These are phyloP conservation scores for Schizothorax lantsangensis DNA, from an alignment of 2,797 vertebrate genomes.

Conservation along the genomic window DNA sequence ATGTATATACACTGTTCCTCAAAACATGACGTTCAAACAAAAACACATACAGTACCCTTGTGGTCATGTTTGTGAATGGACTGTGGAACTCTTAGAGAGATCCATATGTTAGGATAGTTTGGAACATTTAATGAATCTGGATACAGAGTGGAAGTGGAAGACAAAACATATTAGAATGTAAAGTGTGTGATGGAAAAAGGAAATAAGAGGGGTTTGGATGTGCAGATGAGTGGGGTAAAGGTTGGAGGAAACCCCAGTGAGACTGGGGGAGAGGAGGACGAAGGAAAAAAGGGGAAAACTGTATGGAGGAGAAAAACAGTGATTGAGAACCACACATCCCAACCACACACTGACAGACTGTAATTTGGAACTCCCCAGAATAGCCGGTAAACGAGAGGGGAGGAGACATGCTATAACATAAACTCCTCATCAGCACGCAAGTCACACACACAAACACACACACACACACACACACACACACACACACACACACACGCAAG, in stretches of 20 bases:
- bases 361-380: constrained; percentile 86
- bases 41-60: constrained; percentile 1
- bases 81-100: constrained; percentile 51
- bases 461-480: constrained; percentile 66
- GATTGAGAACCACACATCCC: constrained; percentile 81
- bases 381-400: constrained; percentile 80
- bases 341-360: constrained; percentile 82
- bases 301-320: constrained; percentile 74
- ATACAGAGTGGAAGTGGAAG: constrained; percentile 53
- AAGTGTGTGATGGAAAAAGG: constrained; percentile 20
- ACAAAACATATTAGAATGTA: constrained; percentile 25
- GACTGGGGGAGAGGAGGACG: constrained; percentile 37
- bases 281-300: constrained; percentile 53
- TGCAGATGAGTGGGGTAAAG: constrained; percentile 31
- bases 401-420: constrained; percentile 78
- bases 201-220: constrained; percentile 27
- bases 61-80: constrained; percentile 1
- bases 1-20: background rate
- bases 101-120: constrained; percentile 67
- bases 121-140: constrained; percentile 27
- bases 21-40: constrained; percentile 7
- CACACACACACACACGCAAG: constrained; percentile 64
- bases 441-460: constrained; percentile 70
- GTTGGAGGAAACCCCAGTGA: constrained; percentile 23
- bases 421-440: constrained; percentile 82